Base-by-base conservation (phyloP, 2,113 vertebrate species). In the Gila orcuttii region DNA sequence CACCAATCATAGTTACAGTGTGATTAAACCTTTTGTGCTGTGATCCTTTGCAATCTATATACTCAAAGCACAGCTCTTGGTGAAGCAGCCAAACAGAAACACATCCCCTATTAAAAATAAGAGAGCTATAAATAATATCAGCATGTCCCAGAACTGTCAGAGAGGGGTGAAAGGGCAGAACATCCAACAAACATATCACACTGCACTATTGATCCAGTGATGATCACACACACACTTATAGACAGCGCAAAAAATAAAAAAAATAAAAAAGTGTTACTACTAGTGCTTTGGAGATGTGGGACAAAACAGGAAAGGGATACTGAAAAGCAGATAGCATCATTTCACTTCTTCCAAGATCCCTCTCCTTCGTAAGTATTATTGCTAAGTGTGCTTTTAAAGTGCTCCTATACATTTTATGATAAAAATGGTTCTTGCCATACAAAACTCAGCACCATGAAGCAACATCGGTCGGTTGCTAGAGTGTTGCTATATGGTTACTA, bases 71-170 rank as follows among this genome's bases (percentile, higher is more conserved):
- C 36, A 13, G 12, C 12, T 31, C 76, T 84, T 25, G 36, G 39
- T 73, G 39, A 78, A 85, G 28, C 21, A 79, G 42, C 55, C 64
- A 77, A 21, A 83, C 33, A 60, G 12, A 76, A 79, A 77, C 42
- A 23, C 77, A 64, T 45, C 47, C 12, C 42, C 69, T 60, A 84
- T 85, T 82, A 62, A 86, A 85, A 82, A 59, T 36, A 57, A 78
- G 47, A 64, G 71, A 23, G 50, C 71, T 86, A 89, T 86, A 84
- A 86, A 88, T 84, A 93, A 93, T 91, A 91, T 88, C 86, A 55
- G 64, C 57, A 87, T 86, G 92, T 90, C 91, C 91, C 90, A 93
- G 91, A 92, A 91, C 88, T 88, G 93, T 92, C 93, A 93, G 87
- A 47, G 5, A 68, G 62, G 59, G 88, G 90, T 90, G 89, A 92